phyloP scores from a whole-genome alignment of 2,797 vertebrate genomes.

The Euphonia xanthogaster region DNA sequence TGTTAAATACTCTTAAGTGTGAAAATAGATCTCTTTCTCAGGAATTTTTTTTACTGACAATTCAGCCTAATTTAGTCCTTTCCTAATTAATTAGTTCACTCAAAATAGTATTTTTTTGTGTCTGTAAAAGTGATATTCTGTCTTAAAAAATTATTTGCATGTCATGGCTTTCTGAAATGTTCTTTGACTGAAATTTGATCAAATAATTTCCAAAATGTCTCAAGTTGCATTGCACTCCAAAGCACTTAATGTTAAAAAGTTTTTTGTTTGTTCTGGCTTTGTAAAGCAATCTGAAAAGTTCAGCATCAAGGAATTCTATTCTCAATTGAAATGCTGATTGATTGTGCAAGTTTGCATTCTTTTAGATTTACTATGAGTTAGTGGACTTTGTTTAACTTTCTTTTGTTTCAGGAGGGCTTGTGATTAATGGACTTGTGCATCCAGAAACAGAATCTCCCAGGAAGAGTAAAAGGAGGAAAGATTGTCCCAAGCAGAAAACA shows the following conservation, averaged over 20 bases:
- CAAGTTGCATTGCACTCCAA: not conserved
- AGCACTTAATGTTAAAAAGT: not conserved
- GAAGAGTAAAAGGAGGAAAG: not conserved
- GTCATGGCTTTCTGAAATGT: not conserved
- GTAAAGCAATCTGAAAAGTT: not conserved
- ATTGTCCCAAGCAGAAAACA: not conserved
- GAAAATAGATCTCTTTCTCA: not conserved
- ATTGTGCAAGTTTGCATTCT: not conserved
- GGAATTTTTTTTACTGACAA: not conserved
- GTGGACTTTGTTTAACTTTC: not conserved
- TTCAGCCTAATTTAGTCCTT: not conserved
- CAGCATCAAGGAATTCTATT: not conserved
- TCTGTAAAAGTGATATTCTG: not conserved
- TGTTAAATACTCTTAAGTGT: not conserved
- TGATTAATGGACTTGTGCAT: constrained; percentile 60
- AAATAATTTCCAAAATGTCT: not conserved
- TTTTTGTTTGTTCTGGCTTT: not conserved
- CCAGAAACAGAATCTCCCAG: constrained; percentile 4
- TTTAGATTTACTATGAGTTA: not conserved
- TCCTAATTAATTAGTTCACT: not conserved
- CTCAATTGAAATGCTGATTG: not conserved
- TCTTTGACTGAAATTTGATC: not conserved
- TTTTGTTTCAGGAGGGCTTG: constrained; percentile 68
- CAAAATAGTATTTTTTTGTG: not conserved
- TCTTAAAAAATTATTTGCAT: not conserved